Conservation (phyloP, 2,888 invertebrate species). For the Anodontia alba region DNA sequence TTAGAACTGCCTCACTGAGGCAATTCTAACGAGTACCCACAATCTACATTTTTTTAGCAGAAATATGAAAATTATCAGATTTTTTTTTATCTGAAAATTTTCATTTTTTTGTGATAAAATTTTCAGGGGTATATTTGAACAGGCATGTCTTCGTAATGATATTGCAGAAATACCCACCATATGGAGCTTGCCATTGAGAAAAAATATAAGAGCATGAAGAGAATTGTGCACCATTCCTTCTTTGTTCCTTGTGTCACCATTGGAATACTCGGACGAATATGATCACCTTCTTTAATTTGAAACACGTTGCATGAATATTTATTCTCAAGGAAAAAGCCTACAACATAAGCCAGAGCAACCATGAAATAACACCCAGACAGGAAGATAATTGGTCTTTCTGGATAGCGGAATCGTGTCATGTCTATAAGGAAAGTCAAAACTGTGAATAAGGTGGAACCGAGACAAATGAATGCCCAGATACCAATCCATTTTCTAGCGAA, state of each 20-base stretch:
- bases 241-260: slow-evolving; percentile 89
- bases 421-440: slow-evolving; percentile 95
- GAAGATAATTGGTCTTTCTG: slow-evolving; percentile 98
- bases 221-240: slow-evolving; percentile 91
- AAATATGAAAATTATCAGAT: too few relatives aligned
- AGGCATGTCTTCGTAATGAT: too few relatives aligned
- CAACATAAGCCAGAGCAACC: slow-evolving; percentile 95
- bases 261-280: slow-evolving; percentile 23
- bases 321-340: slow-evolving; percentile 86
- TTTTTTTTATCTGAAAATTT: too few relatives aligned
- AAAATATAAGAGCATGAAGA: slow-evolving; percentile 96
- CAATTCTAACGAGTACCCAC: too few relatives aligned
- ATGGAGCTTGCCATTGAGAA: slow-evolving; percentile 98
- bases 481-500: slow-evolving; percentile 97
- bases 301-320: slow-evolving; percentile 85
- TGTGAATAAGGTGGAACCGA: slow-evolving; percentile 94
- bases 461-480: slow-evolving; percentile 95
- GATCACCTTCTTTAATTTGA: slow-evolving; percentile 52
- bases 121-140: too few relatives aligned
- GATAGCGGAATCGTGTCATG: slow-evolving; percentile 97
- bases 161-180: slow-evolving; percentile 98
- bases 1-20: too few relatives aligned
- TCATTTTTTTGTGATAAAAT: too few relatives aligned
- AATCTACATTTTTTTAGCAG: too few relatives aligned
- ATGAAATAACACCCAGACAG: slow-evolving; percentile 97